A percentile compares a stretch with the other conserved stretches of the same genome.
Conservation (phyloP, 2,113 vertebrate species). For the Lucifuga dentata region DNA sequence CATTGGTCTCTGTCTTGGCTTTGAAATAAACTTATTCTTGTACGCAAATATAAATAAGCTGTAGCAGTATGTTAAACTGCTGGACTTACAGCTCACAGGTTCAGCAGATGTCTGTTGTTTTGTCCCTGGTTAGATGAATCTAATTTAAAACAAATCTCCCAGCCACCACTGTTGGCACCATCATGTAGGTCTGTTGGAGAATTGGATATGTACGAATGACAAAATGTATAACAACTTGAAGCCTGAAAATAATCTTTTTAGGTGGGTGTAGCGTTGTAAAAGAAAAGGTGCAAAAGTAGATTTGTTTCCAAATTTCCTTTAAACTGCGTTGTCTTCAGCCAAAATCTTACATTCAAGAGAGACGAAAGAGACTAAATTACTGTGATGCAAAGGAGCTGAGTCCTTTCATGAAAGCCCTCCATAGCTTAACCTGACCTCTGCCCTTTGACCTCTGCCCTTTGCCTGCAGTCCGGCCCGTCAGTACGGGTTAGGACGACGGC, state of each 20-base stretch:
- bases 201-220: neutral
- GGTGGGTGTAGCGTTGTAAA: neutral
- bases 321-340: neutral
- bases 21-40: too few species aligned
- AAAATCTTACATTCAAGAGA: neutral
- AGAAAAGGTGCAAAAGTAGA: neutral
- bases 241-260: neutral
- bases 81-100: neutral
- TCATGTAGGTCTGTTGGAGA: neutral
- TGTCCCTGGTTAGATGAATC: neutral
- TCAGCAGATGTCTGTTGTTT: neutral
- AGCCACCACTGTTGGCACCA: too few species aligned
- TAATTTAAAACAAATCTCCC: neutral
- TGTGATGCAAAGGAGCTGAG: slow-evolving; percentile 1
- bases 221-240: neutral
- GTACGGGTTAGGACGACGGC: slow-evolving; percentile 16
- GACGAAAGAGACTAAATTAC: too few species aligned
- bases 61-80: neutral
- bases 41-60: too few species aligned
- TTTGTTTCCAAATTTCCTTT: slow-evolving; percentile 15
- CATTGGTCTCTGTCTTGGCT: too few species aligned
- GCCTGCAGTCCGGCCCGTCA: slow-evolving; percentile 17
- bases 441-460: slow-evolving; percentile 42
- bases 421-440: slow-evolving; percentile 34
- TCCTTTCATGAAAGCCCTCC: slow-evolving; percentile 29